phyloP scores from a whole-genome alignment of 2,113 vertebrate genomes.

The Addax nasomaculatus region DNA sequence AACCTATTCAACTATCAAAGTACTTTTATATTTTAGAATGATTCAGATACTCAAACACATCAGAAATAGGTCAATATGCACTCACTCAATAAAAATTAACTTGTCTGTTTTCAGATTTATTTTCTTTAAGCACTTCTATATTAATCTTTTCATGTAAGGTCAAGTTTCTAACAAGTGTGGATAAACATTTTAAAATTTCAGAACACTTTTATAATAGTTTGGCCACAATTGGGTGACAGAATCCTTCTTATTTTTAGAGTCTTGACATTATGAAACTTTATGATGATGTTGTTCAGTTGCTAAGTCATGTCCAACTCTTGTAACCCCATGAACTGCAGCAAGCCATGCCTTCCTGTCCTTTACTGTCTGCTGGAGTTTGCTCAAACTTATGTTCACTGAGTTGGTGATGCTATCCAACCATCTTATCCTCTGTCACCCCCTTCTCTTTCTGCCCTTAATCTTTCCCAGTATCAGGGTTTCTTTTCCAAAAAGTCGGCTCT shows the following conservation, averaged over 20 bases:
- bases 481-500: accelerated
- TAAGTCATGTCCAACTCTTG: background rate
- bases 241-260: background rate
- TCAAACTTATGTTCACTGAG: background rate
- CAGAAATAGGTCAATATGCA: background rate
- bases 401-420: background rate
- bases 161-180: background rate
- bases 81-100: background rate
- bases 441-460: background rate
- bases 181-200: background rate
- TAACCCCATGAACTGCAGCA: background rate
- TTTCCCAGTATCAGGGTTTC: background rate
- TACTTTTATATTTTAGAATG: background rate
- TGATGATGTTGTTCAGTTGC: background rate
- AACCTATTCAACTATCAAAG: background rate
- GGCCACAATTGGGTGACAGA: background rate
- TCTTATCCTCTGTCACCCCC: background rate
- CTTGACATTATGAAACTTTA: background rate
- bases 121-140: background rate
- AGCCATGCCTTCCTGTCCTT: background rate
- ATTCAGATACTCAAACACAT: background rate
- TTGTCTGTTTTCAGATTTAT: background rate
- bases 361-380: background rate
- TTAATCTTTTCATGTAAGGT: background rate
- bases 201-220: background rate